Evolutionary conservation across 2,113 vertebrate genomes (phyloP), one percentile per base, ranked within the genome.

Genomic region (Cephalopholis sonnerati): DNA sequence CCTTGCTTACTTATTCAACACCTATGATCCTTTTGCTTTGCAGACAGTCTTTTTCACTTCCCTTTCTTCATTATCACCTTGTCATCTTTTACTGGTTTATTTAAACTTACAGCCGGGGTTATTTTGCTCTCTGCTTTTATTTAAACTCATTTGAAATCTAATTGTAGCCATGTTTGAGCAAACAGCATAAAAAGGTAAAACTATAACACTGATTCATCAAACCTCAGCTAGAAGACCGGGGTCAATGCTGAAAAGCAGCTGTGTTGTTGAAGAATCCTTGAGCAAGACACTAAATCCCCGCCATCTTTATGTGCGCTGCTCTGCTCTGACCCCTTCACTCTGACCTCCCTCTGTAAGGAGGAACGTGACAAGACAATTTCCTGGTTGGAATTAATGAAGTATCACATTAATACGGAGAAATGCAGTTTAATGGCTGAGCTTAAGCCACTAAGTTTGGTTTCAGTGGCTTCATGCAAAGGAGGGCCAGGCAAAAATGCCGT

Each of bases 311-410:
- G 41, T 55, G 58, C 7, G 4, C 62, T 24, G 15, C 20, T 50
- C 39, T 72, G 55, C 53, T 27, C 48, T 74, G 77, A 74, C 55
- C 36, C 22, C 41, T 9, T 0, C 4, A 44, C 51, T 55, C 57
- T 57, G 50, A 81, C 51, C 64, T 36, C 29, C 4, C 36, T 29
- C 12, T 64, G 59, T 27, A 44, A 48, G 29, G 18, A 74, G n/a
- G 53, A 82, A 68, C 3, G 0, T 74, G 66, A 70, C 67, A 29
- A 51, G 61, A 59, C 46, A 78, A 58, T 71, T 81, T 85, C 36
- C 57, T 41, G 25, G 17, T 78, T 69, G 22, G 29, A 64, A 65
- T 78, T 77, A 81, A 63, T 83, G 18, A 62, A 80, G 29, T 55
- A 44, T 80, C 15, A 16, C 53, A 59, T 27, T 76, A 20, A 29